Evolutionary conservation across 2,113 vertebrate genomes (phyloP), one percentile per base, ranked within the genome.

Genomic region (Microtus oregoni): DNA sequence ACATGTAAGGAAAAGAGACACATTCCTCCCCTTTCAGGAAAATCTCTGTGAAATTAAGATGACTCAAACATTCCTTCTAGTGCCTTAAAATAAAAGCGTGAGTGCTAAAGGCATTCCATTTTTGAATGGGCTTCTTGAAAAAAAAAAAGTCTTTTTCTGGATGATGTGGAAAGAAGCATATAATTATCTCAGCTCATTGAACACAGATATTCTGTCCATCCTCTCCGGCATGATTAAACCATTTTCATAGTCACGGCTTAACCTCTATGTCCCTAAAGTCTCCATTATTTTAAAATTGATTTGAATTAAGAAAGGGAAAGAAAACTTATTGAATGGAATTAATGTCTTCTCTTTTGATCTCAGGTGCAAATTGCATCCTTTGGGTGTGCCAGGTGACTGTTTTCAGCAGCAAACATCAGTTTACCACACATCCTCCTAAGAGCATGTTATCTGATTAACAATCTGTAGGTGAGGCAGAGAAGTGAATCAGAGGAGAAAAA

Each of bases 41-140:
- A 97, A 93, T 76, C 75, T 83, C 44, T 90, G 35, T 82, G 87
- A 97, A 98, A 97, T 98, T 72, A 3, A 90, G 44, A 97, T 97
- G 63, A 96, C 83, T 97, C 38, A 94, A 90, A 88, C 70, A 41
- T 91, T 97, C 95, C 72, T 58, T 70, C 82, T 83, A 76, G 15
- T 83, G 50, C 52, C 95, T 97, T 97, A 94, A 61, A 96, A 97
- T 98, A 97, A 97, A 87, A 97, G 95, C 17, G 77, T 76, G 61
- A 41, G 22, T 61, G 44, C 22, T 95, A 94, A 95, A 97, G 47
- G 41, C 92, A 38, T 78, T 97, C 90, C 91, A 26, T 95, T 97
- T 98, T 94, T 94, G 58, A 98, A 65, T 47, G 58, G 10, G 24
- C 91, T 41, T 83, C 44, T 47, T 97, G 58, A 58, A 58, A 58